phyloP scores from a whole-genome alignment of 2,113 vertebrate species.

The Motacilla alba region DNA sequence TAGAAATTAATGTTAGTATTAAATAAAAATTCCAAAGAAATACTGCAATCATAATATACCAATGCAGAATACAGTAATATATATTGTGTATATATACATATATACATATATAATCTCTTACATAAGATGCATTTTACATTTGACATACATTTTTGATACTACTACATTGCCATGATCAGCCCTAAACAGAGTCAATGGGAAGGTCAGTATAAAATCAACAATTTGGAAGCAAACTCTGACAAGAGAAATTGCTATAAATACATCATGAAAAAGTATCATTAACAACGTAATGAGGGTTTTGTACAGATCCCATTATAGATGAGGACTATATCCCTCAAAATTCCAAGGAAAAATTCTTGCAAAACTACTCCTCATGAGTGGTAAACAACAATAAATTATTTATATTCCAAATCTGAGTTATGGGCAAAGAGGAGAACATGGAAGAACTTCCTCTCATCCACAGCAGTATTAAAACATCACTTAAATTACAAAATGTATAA shows the following conservation, averaged over 20 bases:
- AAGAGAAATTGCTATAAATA: background rate
- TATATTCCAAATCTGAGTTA: background rate
- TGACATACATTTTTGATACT: background rate
- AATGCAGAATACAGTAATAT: background rate
- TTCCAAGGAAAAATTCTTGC: background rate
- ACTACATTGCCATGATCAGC: background rate
- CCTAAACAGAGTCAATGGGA: background rate
- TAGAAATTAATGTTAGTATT: background rate
- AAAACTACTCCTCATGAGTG: background rate
- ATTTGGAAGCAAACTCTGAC: background rate
- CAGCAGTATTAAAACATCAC: background rate
- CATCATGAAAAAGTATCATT: background rate
- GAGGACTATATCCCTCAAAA: background rate
- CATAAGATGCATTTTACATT: background rate
- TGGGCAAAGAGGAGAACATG: background rate
- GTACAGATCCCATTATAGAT: background rate
- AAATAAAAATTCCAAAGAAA: background rate
- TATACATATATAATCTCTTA: background rate
- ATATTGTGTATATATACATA: no score
- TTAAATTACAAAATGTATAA: background rate
- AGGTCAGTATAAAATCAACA: background rate
- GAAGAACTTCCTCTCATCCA: background rate
- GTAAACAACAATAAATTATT: background rate
- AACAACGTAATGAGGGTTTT: background rate
- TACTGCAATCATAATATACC: background rate